Conservation (phyloP, 1,140 invertebrate species). For the Oryctes rhinoceros region DNA sequence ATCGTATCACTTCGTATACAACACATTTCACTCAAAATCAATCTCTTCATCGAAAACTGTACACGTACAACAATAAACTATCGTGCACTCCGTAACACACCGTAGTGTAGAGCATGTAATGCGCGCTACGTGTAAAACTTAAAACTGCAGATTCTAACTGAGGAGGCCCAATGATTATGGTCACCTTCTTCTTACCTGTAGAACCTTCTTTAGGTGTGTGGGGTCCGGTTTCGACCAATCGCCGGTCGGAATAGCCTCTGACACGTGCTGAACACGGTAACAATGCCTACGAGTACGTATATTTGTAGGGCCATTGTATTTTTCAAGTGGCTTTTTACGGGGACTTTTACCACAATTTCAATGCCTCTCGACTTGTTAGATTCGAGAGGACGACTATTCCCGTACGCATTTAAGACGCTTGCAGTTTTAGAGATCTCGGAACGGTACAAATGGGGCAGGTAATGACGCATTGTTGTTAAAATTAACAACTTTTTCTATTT, state of each 20-base stretch:
- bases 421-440: background rate
- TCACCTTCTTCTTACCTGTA: conserved; percentile 18
- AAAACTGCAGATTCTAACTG: conserved; percentile 21
- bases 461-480: background rate
- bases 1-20: background rate
- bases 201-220: conserved; percentile 16
- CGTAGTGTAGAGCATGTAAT: conserved; percentile 13
- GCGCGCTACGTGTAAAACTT: conserved; percentile 4
- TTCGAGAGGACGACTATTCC: background rate
- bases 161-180: conserved; percentile 20
- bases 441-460: background rate
- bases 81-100: background rate
- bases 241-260: conserved; percentile 39
- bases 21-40: background rate
- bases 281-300: conserved; percentile 41
- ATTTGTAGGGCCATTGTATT: conserved; percentile 40
- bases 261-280: conserved; percentile 42
- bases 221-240: conserved; percentile 40
- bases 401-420: background rate
- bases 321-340: conserved; percentile 43
- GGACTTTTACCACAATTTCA: conserved; percentile 41
- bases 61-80: background rate
- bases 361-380: conserved; percentile 1
- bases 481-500: no score
- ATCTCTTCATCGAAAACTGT: background rate